phyloP scores from a whole-genome alignment of 2,888 invertebrate genomes.

The Branchipolynoe longqiensis region DNA sequence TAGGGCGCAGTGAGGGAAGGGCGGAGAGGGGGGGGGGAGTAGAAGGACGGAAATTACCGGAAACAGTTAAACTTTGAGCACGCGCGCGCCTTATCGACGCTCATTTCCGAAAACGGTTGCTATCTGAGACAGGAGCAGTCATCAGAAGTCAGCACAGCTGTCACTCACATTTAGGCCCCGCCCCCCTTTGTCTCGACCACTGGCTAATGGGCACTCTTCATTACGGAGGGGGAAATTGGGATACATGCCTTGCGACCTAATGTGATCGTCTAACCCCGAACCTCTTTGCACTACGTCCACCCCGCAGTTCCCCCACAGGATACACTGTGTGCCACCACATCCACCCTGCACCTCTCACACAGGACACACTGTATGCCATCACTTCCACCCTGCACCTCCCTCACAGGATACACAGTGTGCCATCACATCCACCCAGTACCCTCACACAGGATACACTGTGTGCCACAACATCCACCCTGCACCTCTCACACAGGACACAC shows the following conservation, averaged over 20 bases:
- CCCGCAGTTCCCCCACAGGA: too few relatives aligned
- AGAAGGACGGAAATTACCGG: not conserved
- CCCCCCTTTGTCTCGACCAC: slow-evolving; percentile 33
- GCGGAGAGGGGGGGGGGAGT: not conserved
- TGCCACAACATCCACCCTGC: too few relatives aligned
- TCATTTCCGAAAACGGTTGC: slow-evolving; percentile 12
- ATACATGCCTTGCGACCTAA: slow-evolving; percentile 41
- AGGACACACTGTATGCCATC: too few relatives aligned
- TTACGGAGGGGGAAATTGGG: slow-evolving; percentile 39
- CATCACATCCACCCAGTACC: too few relatives aligned
- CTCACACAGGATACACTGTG: too few relatives aligned
- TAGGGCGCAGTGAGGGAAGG: not conserved
- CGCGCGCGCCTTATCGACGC: slow-evolving; percentile 4
- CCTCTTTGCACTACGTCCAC: too few relatives aligned
- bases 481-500: too few relatives aligned
- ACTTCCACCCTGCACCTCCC: too few relatives aligned
- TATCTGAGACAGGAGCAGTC: slow-evolving; percentile 8
- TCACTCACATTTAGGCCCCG: slow-evolving; percentile 53
- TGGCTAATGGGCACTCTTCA: slow-evolving; percentile 46
- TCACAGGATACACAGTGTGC: too few relatives aligned
- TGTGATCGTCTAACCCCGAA: too few relatives aligned
- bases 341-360: too few relatives aligned
- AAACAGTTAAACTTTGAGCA: slow-evolving; percentile 16
- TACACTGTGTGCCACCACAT: too few relatives aligned
- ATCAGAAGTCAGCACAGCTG: slow-evolving; percentile 50